Base-by-base conservation (phyloP, 2,888 invertebrate genomes). In the Stenoptilia bipunctidactyla region DNA sequence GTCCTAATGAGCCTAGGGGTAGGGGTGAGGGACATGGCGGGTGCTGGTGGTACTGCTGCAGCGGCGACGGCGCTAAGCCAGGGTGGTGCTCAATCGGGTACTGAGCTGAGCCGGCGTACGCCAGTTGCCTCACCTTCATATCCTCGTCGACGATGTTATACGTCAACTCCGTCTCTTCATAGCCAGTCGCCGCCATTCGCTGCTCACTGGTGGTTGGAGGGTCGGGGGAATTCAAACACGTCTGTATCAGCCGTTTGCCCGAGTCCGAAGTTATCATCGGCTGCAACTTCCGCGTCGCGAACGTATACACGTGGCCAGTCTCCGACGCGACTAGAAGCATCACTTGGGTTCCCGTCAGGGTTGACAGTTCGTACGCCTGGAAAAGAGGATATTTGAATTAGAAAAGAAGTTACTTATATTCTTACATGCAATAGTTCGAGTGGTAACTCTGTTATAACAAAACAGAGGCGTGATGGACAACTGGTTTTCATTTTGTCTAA, bases 221-320 rank as follows among this genome's bases (percentile, higher is more conserved):
- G 79, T 97, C 97, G 36, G 97, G 98, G 37, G 97, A 96, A 83
- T 98, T 98, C 47, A 99, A 90, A 80, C 99, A 99, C 55, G 97
- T 98, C 86, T 99, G 98, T 64, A 99, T 99, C 55, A 99, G 87
- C 50, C 97, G 93, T 79, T 99, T 98, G 53, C 98, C 98, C 44
- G 94, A 93, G 71, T 94, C 94, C 54, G 97, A 97, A 37, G 97
- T 98, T 75, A 99, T 98, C 98, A 99, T 99, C 52, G 99, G 99
- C 80, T 98, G 97, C 40, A 99, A 88, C 76, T 97, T 97, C 55
- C 97, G 90, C 54, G 99, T 99, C 48, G 99, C 98, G 85, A 98
- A 99, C 47, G 99, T 99, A 86, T 99, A 99, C 62, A 99, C 99
- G 85, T 99, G 99, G 40, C 98, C 98, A 13, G 98, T 98, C 82